A percentile compares a stretch with the other conserved stretches of the same genome.
Evolutionary conservation across 2,113 vertebrate genomes (phyloP).

Genomic region (Illadopsis cleaveri): DNA sequence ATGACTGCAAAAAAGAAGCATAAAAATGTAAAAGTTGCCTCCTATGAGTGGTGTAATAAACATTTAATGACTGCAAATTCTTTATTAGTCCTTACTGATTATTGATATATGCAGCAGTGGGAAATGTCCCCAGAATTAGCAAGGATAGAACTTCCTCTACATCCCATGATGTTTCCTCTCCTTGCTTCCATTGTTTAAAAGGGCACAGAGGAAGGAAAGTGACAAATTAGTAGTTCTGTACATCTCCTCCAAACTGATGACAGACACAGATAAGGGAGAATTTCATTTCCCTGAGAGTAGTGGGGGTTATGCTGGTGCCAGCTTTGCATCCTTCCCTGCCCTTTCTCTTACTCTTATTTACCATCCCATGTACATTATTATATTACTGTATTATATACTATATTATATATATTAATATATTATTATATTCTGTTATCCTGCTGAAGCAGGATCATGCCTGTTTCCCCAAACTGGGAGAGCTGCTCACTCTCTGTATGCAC

Average conservation of each 20-base stretch:
- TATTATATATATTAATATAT: not conserved
- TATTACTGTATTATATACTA: not conserved
- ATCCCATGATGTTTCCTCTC: not conserved
- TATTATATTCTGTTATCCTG: not conserved
- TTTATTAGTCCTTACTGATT: not conserved
- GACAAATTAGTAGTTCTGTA: not conserved
- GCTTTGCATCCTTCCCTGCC: not conserved
- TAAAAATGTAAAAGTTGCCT: not conserved
- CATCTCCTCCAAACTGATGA: not conserved
- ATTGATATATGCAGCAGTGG: rapidly evolving
- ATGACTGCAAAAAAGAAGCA: not conserved
- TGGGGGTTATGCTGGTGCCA: rapidly evolving
- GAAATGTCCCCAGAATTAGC: not conserved
- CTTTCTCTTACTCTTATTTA: not conserved
- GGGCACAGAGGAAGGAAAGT: not conserved
- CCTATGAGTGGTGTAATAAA: not conserved
- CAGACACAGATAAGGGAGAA: not conserved
- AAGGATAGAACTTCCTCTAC: not conserved
- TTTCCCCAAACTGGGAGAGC: not conserved
- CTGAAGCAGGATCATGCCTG: not conserved
- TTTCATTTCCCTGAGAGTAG: not conserved
- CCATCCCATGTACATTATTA: not conserved
- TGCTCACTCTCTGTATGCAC: not conserved
- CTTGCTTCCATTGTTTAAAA: not conserved
- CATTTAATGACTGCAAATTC: not conserved